Evolutionary conservation across 2,888 invertebrate species (phyloP).

Genomic region (Pollenia angustigena): DNA sequence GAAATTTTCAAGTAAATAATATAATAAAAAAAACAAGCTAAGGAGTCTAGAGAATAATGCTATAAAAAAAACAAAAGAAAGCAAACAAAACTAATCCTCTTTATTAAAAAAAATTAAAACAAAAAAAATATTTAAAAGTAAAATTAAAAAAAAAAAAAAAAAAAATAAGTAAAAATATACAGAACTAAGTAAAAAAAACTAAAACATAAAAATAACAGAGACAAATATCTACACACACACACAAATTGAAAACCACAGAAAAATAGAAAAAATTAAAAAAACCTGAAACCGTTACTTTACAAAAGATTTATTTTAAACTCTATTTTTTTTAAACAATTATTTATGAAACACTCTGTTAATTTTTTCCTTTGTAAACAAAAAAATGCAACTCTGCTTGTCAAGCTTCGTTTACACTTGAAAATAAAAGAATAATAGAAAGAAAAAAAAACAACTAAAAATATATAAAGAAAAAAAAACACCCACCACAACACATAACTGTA

Average conservation of each 20-base stretch:
- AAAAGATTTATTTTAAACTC: conserved; percentile 30
- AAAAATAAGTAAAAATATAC: conserved; percentile 73
- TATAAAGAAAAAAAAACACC: conserved; percentile 50
- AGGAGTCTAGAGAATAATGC: conserved; percentile 76
- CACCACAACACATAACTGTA: conserved; percentile 67
- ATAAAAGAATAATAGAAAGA: conserved; percentile 2
- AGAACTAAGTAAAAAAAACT: conserved; percentile 67
- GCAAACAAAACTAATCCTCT: conserved; percentile 77
- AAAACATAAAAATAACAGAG: conserved; percentile 63
- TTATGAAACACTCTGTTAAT: conserved; percentile 57
- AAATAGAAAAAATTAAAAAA: conserved; percentile 60
- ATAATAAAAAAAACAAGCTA: conserved; percentile 69
- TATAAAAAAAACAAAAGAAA: conserved; percentile 73
- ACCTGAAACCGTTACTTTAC: conserved; percentile 57
- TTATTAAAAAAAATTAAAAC: conserved; percentile 78
- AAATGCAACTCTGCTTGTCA: conserved; percentile 67
- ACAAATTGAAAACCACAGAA: conserved; percentile 60
- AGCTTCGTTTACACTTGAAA: conserved; percentile 68
- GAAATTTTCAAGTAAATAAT: conserved; percentile 74
- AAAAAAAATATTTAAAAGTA: conserved; percentile 58
- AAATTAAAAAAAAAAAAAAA: conserved; percentile 60
- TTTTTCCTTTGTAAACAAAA: conserved; percentile 55
- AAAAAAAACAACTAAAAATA: conserved; percentile 35
- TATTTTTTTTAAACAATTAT: conserved; percentile 48
- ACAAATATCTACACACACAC: conserved; percentile 71